Evolutionary conservation across 2,888 invertebrate genomes (phyloP).

Genomic region (Sialis fuliginosa): DNA sequence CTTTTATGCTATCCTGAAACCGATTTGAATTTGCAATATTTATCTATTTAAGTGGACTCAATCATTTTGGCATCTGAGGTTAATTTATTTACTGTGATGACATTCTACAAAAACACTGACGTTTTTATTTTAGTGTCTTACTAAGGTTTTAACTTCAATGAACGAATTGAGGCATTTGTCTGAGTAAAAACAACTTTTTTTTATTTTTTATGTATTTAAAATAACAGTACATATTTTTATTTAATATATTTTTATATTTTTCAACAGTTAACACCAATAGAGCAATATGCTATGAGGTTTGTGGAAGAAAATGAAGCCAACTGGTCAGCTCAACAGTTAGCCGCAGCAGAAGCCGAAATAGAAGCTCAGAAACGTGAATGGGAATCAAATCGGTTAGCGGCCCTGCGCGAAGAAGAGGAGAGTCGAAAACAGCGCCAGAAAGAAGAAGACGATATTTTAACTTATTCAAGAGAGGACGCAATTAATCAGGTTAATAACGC

Average conservation of each 20-base stretch:
- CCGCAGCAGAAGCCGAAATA: slow-evolving; percentile 75
- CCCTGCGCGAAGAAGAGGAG: slow-evolving; percentile 46
- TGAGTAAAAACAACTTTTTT: slow-evolving; percentile 2
- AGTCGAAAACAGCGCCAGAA: slow-evolving; percentile 37
- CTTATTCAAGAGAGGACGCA: slow-evolving; percentile 61
- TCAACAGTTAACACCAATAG: slow-evolving; percentile 75
- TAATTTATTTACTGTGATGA: background rate
- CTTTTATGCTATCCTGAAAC: too few species aligned
- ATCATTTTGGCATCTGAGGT: background rate
- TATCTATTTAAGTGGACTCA: background rate
- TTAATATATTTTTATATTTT: slow-evolving; percentile 5
- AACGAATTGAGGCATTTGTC: background rate
- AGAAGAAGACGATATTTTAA: slow-evolving; percentile 44
- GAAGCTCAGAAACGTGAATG: slow-evolving; percentile 73
- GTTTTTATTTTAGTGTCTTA: background rate
- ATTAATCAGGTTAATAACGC: slow-evolving; percentile 67
- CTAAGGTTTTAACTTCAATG: background rate
- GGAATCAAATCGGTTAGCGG: slow-evolving; percentile 68
- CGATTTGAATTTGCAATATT: too few species aligned
- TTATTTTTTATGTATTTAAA: slow-evolving; percentile 3
- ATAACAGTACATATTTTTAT: slow-evolving; percentile 2
- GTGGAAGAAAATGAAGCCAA: slow-evolving; percentile 70
- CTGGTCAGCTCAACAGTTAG: slow-evolving; percentile 72
- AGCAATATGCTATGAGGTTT: slow-evolving; percentile 86
- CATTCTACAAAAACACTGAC: background rate